phyloP scores from a whole-genome alignment of 2,888 invertebrate species.

The Ormyrus pomaceus region DNA sequence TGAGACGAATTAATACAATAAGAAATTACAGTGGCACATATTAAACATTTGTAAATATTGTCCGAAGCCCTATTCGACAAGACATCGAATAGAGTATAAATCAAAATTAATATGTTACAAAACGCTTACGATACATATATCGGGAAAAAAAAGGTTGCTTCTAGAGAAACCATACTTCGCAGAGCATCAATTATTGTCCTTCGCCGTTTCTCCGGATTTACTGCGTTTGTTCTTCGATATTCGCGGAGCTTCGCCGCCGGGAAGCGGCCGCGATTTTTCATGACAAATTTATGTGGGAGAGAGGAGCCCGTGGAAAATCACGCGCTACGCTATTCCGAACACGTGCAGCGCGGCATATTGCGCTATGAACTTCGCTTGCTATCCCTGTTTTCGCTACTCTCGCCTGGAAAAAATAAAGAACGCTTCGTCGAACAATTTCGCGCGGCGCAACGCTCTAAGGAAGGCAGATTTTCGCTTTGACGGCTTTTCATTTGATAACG shows the following conservation, averaged over 20 bases:
- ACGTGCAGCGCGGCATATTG: slow-evolving; percentile 22
- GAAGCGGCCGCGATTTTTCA: slow-evolving; percentile 33
- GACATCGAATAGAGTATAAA: no score
- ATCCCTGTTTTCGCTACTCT: neutral
- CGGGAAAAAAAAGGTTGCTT: no score
- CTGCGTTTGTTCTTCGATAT: slow-evolving; percentile 18
- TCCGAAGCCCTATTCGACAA: no score
- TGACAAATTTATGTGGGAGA: slow-evolving; percentile 30
- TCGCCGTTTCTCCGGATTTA: neutral
- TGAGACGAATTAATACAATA: no score
- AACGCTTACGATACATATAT: no score
- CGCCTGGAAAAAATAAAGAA: neutral
- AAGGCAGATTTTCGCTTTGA: neutral
- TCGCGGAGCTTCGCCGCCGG: neutral
- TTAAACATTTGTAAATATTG: no score
- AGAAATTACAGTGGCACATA: no score
- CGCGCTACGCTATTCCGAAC: slow-evolving; percentile 21
- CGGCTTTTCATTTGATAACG: no score
- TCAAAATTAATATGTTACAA: no score
- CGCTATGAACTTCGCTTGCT: slow-evolving; percentile 33
- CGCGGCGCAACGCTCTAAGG: neutral
- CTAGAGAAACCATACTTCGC: no score
- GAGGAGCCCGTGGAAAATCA: slow-evolving; percentile 18
- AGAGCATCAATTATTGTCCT: neutral
- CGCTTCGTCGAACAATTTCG: neutral